Evolutionary conservation across 2,888 invertebrate species (phyloP), one percentile per base, ranked within the genome.

Genomic region (Pecten maximus): DNA sequence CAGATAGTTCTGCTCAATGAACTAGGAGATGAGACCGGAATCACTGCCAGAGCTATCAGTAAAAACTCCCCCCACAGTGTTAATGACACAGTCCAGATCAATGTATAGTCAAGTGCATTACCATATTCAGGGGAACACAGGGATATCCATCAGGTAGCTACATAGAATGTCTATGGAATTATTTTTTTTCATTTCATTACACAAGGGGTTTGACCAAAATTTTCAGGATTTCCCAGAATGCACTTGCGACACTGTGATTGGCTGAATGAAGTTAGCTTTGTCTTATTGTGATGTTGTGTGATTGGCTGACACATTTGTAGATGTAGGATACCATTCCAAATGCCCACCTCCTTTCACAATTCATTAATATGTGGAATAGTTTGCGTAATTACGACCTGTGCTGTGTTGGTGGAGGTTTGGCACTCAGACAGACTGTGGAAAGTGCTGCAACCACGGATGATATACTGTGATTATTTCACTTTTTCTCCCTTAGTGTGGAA

Each of bases 241-340:
- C 92, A 88, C 87, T 88, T 90, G 91, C 88, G 48, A 16, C 40
- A 48, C 48, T 92, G 86, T 92, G 92, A 92, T 92, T 92, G 92
- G 92, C 91, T 88, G 54, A 89, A 40, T 87, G 39, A n/a, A 35
- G n/a, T 28, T 89, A 54, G 90, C 89, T 90, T 91, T 90, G 87
- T 90, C 89, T 88, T 87, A 90, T 89, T 54, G 89, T 60, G 87
- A 91, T 88, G 91, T 93, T 92, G 1, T 94, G 93, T 93, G 93
- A 94, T 94, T 94, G 94, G 94, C 93, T 93, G 93, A 93, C 92
- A 91, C 74, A 89, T 54, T 88, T 87, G 28, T 91, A 89, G 88
- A 90, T 90, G 88, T 88, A 88, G 60, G 87, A 89, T 74, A 74
- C 15, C n/a, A 16, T 23, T 88, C 35, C 1, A 6, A 50, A 35